phyloP scores from a whole-genome alignment of 2,888 invertebrate species.

The Dysmachus trigonus region DNA sequence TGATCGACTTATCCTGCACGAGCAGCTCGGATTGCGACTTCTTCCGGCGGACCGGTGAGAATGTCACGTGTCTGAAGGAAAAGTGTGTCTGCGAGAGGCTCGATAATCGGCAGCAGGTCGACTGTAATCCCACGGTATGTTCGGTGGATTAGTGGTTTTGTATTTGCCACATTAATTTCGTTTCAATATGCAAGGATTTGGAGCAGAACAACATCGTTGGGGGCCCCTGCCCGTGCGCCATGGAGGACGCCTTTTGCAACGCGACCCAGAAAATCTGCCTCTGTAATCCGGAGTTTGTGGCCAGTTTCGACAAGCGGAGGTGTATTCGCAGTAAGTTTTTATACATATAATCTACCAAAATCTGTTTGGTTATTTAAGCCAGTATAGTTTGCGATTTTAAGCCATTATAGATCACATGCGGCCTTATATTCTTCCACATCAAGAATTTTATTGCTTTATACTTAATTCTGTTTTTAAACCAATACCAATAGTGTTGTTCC shows the following conservation, averaged over 20 bases:
- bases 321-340: constrained; percentile 55
- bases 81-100: constrained; percentile 11
- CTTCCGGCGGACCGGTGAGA: background rate
- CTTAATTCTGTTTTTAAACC: too few species aligned
- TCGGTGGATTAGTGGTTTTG: background rate
- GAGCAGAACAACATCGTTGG: constrained; percentile 56
- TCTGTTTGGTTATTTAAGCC: background rate
- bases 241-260: constrained; percentile 56
- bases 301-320: constrained; percentile 58
- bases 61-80: constrained; percentile 15
- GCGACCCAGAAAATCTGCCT: constrained; percentile 54
- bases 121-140: constrained; percentile 28
- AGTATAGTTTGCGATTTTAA: background rate
- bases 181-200: background rate
- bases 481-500: too few species aligned
- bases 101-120: background rate
- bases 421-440: too few species aligned
- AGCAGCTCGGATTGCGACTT: constrained; percentile 14
- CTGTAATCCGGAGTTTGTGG: constrained; percentile 53
- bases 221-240: constrained; percentile 58
- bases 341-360: background rate
- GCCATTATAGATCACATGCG: too few species aligned
- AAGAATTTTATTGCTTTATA: too few species aligned
- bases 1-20: constrained; percentile 38
- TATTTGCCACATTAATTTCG: background rate